Evolutionary conservation across 2,797 vertebrate species (phyloP).

Genomic region (Gymnoscopelus microlampas): DNA sequence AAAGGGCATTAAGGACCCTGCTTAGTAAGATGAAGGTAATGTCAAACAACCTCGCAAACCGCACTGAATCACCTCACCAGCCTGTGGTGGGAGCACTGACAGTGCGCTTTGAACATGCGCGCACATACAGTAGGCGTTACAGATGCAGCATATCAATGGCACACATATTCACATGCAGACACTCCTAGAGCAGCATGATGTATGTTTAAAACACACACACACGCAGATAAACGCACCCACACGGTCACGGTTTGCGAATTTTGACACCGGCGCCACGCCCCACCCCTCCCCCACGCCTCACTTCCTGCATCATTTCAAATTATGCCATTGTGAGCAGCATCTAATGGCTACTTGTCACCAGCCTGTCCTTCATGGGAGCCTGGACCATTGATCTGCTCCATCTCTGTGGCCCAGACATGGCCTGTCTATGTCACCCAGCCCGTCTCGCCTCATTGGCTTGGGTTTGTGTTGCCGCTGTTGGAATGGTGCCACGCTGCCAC

Average conservation of each 20-base stretch:
- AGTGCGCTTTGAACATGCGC: slow-evolving; percentile 14
- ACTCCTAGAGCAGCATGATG: slow-evolving; percentile 27
- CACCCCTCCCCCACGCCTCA: slow-evolving; percentile 14
- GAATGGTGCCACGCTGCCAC: slow-evolving; percentile 16
- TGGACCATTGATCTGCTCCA: slow-evolving; percentile 37
- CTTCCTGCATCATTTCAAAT: slow-evolving; percentile 46
- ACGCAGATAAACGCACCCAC: neutral
- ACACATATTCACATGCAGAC: neutral
- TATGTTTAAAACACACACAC: slow-evolving; percentile 4
- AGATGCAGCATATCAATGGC: neutral
- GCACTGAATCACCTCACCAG: slow-evolving; percentile 37
- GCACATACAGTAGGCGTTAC: slow-evolving; percentile 14
- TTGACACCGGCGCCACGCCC: neutral
- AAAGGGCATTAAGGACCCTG: slow-evolving; percentile 88
- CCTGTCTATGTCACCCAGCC: neutral
- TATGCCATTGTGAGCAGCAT: slow-evolving; percentile 33
- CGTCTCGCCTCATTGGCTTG: slow-evolving; percentile 14
- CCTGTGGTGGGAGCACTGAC: slow-evolving; percentile 37
- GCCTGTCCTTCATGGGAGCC: slow-evolving; percentile 1
- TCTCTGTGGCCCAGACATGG: slow-evolving; percentile 11
- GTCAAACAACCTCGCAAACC: slow-evolving; percentile 51
- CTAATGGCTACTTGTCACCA: slow-evolving; percentile 30
- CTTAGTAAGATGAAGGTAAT: slow-evolving; percentile 91
- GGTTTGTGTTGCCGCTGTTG: slow-evolving; percentile 20
- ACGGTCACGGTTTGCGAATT: neutral